phyloP scores from a whole-genome alignment of 2,888 invertebrate genomes.

The Drosophila paramelanica region DNA sequence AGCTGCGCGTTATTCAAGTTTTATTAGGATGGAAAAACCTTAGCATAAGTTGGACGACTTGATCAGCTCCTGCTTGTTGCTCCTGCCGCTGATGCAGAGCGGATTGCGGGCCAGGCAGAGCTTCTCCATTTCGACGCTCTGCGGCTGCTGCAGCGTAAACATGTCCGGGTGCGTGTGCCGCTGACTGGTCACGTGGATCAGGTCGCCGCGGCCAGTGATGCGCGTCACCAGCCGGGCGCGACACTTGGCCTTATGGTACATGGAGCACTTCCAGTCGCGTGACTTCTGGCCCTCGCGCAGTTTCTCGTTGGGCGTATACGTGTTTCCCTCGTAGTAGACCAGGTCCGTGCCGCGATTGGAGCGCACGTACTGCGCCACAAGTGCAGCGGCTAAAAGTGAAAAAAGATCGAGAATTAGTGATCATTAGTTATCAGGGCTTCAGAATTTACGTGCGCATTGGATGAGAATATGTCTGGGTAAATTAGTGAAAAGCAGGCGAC shows the following conservation, averaged over 20 bases:
- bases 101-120: conserved; percentile 52
- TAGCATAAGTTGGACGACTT: conserved; percentile 17
- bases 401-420: neutral
- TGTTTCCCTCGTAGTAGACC: conserved; percentile 80
- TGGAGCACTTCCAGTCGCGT: conserved; percentile 84
- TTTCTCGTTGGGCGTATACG: conserved; percentile 84
- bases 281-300: conserved; percentile 78
- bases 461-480: conserved; percentile 26
- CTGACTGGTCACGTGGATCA: conserved; percentile 77
- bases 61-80: conserved; percentile 17
- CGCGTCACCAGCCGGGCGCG: conserved; percentile 82
- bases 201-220: conserved; percentile 59
- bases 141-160: conserved; percentile 55
- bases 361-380: conserved; percentile 61
- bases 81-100: conserved; percentile 37
- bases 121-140: conserved; percentile 22
- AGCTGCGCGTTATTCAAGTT: conserved; percentile 2
- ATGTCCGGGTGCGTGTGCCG: conserved; percentile 80
- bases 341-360: conserved; percentile 81
- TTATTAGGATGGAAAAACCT: conserved; percentile 23
- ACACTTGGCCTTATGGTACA: conserved; percentile 84
- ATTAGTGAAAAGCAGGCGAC: conserved; percentile 62
- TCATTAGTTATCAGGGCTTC: too few relatives aligned
- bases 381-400: conserved; percentile 21
- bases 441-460: neutral